Evolutionary conservation across 2,888 invertebrate genomes (phyloP).

Genomic region (Catonia carolina): DNA sequence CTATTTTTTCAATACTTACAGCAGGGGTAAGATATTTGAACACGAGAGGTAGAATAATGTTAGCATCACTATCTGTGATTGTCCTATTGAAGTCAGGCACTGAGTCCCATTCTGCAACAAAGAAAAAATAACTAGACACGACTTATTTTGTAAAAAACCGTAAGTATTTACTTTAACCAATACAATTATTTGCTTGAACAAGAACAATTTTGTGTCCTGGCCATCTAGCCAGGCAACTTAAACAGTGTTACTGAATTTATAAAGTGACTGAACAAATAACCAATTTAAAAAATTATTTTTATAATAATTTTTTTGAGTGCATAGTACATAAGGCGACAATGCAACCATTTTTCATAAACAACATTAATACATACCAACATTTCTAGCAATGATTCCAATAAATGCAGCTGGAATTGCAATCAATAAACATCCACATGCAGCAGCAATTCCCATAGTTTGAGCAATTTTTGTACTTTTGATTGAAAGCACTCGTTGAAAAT

Average conservation of each 20-base stretch:
- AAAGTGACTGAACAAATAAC: no score
- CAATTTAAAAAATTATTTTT: no score
- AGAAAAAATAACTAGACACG: neutral
- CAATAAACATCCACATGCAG: constrained; percentile 56
- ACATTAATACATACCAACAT: constrained; percentile 34
- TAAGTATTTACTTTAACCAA: no score
- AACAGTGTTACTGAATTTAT: no score
- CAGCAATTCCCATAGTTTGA: constrained; percentile 55
- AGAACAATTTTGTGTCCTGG: no score
- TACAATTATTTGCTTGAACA: no score
- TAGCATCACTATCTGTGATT: constrained; percentile 44
- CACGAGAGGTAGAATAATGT: constrained; percentile 58
- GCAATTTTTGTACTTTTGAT: constrained; percentile 56
- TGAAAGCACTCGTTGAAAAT: constrained; percentile 63
- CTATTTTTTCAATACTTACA: no score
- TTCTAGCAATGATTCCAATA: constrained; percentile 57
- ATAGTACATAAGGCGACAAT: no score
- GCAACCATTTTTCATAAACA: no score
- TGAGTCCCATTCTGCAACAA: constrained; percentile 50
- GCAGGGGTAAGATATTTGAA: constrained; percentile 49
- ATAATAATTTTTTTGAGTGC: no score
- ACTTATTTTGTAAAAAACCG: no score
- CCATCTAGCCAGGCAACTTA: no score
- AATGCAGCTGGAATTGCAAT: constrained; percentile 59
- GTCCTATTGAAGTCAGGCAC: constrained; percentile 40